Base-by-base conservation (phyloP, 2,888 invertebrate genomes). In the Neoaliturus tenellus region DNA sequence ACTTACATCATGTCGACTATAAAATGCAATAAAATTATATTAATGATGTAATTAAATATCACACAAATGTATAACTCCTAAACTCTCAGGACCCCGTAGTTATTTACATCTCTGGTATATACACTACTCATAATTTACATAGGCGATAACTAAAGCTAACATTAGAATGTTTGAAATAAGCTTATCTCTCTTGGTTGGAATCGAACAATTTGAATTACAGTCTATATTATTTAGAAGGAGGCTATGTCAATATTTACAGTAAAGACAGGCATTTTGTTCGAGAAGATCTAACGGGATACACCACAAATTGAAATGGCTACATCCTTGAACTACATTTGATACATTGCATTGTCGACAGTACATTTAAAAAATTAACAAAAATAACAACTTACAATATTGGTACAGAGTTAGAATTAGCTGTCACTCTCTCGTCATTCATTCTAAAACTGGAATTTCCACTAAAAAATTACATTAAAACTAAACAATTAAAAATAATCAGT, bases 141-240 rank as follows among this genome's bases (percentile, higher is more conserved):
- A 75, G 71, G 71, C 75, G 28, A 39, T 28, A 44, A 17, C 75
- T 75, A 75, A 44, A 44, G 35, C 75, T 75, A 75, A 75, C 41
- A 75, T 75, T 75, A 75, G 75, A 75, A 75, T 75, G 41, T 71
- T 35, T 33, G 28, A 23, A 69, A 69, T 28, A 67, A 33, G 31
- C 35, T 35, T 67, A 33, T 12, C 58, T 58, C 4, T 67, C 3
- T 67, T 33, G 17, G 12, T 71, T 1, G 35, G 71, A 71, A 20
- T 4, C 6, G 35, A 12, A 2, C 39, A 39, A 39, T 71, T 23
- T 35, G 71, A 23, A 71, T 39, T 75, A 28, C 44, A 25, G 25
- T 75, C 41, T 75, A 75, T 10, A 62, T 8, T 8, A 62, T 14
- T 31, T 62, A 62, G 14, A 31, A 62, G 62, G 28, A 28, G 62